phyloP scores from a whole-genome alignment of 2,888 invertebrate species.

The Leptinotarsa peninsularis region DNA sequence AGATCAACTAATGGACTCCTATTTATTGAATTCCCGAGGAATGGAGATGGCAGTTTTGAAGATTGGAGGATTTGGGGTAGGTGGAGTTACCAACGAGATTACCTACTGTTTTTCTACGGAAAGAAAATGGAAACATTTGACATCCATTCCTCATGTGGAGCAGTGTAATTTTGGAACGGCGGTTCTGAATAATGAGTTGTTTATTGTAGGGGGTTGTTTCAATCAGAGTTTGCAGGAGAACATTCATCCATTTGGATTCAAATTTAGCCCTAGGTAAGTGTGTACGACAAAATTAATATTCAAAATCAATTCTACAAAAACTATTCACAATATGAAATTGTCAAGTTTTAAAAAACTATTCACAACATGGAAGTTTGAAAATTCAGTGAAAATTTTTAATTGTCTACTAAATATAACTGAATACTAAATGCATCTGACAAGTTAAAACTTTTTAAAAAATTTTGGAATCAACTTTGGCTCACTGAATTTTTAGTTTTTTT shows the following conservation, averaged over 20 bases:
- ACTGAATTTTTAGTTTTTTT: too few species aligned
- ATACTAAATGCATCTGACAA: too few species aligned
- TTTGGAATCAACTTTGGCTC: too few species aligned
- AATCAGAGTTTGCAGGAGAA: slow-evolving; percentile 77
- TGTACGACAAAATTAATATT: not conserved
- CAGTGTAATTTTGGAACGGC: slow-evolving; percentile 80
- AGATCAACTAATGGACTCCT: slow-evolving; percentile 40
- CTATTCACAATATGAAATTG: too few species aligned
- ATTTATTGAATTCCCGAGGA: slow-evolving; percentile 73
- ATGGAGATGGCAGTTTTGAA: slow-evolving; percentile 77
- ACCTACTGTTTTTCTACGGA: slow-evolving; percentile 73
- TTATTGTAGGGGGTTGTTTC: slow-evolving; percentile 79
- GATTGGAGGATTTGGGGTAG: slow-evolving; percentile 77
- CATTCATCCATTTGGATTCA: slow-evolving; percentile 79
- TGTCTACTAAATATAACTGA: too few species aligned
- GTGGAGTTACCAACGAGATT: slow-evolving; percentile 76
- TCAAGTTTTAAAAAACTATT: too few species aligned
- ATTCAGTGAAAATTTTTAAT: too few species aligned
- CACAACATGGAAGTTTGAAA: too few species aligned
- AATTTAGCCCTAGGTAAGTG: slow-evolving; percentile 67
- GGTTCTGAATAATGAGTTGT: slow-evolving; percentile 76
- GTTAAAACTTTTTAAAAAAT: too few species aligned
- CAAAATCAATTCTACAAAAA: too few species aligned
- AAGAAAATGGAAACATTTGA: slow-evolving; percentile 74
- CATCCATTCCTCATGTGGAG: slow-evolving; percentile 79